Evolutionary conservation across 2,888 invertebrate species (phyloP), one percentile per base, ranked within the genome.

Genomic region (Nymphalis c-album): DNA sequence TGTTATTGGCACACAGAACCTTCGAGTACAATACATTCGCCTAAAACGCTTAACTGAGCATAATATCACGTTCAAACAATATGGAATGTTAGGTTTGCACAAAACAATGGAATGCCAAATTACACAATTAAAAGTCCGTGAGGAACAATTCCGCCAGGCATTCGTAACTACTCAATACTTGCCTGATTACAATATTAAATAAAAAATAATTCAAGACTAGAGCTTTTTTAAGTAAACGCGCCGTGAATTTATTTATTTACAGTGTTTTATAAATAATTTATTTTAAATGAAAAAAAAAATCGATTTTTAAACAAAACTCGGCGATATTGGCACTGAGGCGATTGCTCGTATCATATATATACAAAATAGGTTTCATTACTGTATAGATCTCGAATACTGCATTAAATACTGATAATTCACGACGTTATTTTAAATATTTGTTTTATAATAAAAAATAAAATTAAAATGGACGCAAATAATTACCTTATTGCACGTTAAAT

Each of bases 1-100:
- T n/a, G 26, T 31, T 83, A 88, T 92, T 92, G 92, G 92, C 92
- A 92, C 91, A 90, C 90, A 83, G 83, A 85, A 85, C 89, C 90
- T 81, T 83, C 81, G 61, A 64, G 64, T 68, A 67, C 57, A 57
- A 57, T 70, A 78, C 84, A 84, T 72, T 79, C 81, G 77, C 80
- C 81, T 75, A 69, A 74, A 76, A 77, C 80, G 75, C 80, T 76
- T 76, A 78, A 67, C 79, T 85, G 85, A 83, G 87, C 85, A 82
- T 80, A 82, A 83, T 84, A 87, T 84, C 86, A 84, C 85, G 82
- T 84, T 64, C 70, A 82, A 80, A 80, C 77, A 80, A 77, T 72
- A 85, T 90, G 91, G 91, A 91, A 91, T 91, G 91, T 89, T 78
- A 59, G 70, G 75, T 76, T 77, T 70, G 76, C 75, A 78, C 77